Evolutionary conservation across 2,888 invertebrate genomes (phyloP).

Genomic region (Nasonia oneida): DNA sequence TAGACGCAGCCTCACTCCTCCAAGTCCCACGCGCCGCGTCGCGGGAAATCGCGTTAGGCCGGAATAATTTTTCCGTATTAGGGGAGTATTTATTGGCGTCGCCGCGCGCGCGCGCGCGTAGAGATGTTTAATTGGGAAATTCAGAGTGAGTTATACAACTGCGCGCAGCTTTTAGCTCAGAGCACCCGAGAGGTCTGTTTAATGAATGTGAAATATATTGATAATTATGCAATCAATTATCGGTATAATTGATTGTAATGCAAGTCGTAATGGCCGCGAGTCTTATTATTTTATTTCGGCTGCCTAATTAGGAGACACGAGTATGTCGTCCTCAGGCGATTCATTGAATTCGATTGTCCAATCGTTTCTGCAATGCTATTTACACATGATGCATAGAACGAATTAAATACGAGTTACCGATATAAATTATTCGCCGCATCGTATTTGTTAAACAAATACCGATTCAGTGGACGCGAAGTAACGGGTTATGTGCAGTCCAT

Average conservation of each 20-base stretch:
- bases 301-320: not conserved
- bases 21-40: not conserved
- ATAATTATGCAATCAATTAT: slow-evolving; percentile 18
- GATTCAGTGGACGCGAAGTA: not conserved
- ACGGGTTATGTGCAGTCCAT: not conserved
- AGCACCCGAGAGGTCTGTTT: not conserved
- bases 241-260: slow-evolving; percentile 17
- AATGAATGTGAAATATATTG: not conserved
- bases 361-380: not conserved
- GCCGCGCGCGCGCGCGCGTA: not conserved
- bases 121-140: not conserved
- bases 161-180: not conserved
- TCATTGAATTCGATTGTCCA: not conserved
- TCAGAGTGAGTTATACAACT: not conserved
- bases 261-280: not conserved
- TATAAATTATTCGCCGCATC: not conserved
- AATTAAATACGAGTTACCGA: not conserved
- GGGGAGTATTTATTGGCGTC: not conserved
- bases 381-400: not conserved
- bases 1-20: not conserved
- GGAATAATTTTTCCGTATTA: slow-evolving; percentile 50
- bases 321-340: not conserved
- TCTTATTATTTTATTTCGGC: not conserved
- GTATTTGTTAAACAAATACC: not conserved
- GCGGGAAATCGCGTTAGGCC: slow-evolving; percentile 41